Evolutionary conservation across 2,797 vertebrate genomes (phyloP), one percentile per base, ranked within the genome.

Genomic region (Sebastes hubbsi): DNA sequence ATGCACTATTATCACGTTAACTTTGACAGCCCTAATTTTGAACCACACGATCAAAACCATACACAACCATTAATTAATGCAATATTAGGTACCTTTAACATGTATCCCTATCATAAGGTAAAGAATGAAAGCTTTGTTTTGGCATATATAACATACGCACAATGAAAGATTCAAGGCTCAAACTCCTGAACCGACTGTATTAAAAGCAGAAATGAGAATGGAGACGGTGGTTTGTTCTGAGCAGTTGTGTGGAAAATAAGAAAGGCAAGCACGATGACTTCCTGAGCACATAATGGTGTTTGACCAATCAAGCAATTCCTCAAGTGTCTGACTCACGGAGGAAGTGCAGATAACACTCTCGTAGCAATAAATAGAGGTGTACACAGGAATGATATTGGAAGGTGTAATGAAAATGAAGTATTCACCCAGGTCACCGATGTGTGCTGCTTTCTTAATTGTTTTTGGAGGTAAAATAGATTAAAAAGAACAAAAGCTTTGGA

Each of bases 181-280:
- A 46, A 46, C 49, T 22, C 52, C 20, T 11, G 52, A n/a, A 54
- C 20, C 20, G 22, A 55, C 46, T n/a, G 46, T n/a, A 52, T 52
- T 46, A 16, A 22, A 54, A 22, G 52, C 52, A 54, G n/a, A 54
- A 54, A 54, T 54, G n/a, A 54, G 52, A 54, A 22, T 54, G 52
- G 52, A 54, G n/a, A 22, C 10, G 9, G 52, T 55, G 10, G 1
- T n/a, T 82, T 74, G 65, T 66, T 66, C 10, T 6, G 76, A 65
- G 68, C 58, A 67, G 32, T 6, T 69, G 73, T 56, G 82, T 20
- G 36, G 61, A 84, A 88, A 87, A 85, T 75, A 67, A 75, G 22
- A 81, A 77, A 73, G 38, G 75, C 16, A 13, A 52, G 11, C 67
- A 18, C 3, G 25, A 55, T 10, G 61, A 68, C 30, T 74, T 22